Evolutionary conservation across 1,140 invertebrate species (phyloP), one percentile per base, ranked within the genome.

Genomic region (Ceratoteleas bidentatus): DNA sequence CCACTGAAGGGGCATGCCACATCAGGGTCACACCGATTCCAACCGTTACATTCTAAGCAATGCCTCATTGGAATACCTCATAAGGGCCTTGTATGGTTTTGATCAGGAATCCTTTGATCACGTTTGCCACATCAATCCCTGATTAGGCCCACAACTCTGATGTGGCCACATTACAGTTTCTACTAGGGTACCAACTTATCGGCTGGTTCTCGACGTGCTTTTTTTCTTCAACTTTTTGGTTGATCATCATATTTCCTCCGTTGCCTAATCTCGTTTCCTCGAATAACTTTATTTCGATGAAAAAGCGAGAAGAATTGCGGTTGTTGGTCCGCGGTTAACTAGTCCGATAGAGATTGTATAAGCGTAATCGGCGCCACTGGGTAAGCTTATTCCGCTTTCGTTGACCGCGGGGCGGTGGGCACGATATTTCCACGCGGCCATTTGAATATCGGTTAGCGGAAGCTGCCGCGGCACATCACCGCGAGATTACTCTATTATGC

Each of bases 401-500:
- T 83, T 85, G 82, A 82, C 84, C 85, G 69, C 79, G 66, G 62
- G 72, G 47, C 14, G 73, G 80, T 69, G 54, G 57, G 65, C 62
- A 81, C 82, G 68, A 87, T 88, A 88, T 89, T 87, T 87, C 84
- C 84, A 86, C 84, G 85, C 85, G 83, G 83, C 86, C 87, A 89
- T 90, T 90, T 89, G 88, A 90, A 89, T 90, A 89, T 90, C 85
- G 84, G 86, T 86, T 86, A 81, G 81, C 77, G 68, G 76, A 84
- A 86, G 85, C 85, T 85, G 88, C 87, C 85, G 85, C 86, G 85
- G 89, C 87, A 86, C 90, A 89, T 90, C 88, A 89, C 89, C 87
- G 85, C 89, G 86, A 91, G 90, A 91, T 91, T 91, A 91, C 89
- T 89, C 89, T 85, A 90, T 90, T 91, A 90, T 90, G 86, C 85